A percentile compares a stretch with the other conserved stretches of the same genome.
Evolutionary conservation across 2,797 vertebrate genomes (phyloP).

Genomic region (Propithecus deckenii): DNA sequence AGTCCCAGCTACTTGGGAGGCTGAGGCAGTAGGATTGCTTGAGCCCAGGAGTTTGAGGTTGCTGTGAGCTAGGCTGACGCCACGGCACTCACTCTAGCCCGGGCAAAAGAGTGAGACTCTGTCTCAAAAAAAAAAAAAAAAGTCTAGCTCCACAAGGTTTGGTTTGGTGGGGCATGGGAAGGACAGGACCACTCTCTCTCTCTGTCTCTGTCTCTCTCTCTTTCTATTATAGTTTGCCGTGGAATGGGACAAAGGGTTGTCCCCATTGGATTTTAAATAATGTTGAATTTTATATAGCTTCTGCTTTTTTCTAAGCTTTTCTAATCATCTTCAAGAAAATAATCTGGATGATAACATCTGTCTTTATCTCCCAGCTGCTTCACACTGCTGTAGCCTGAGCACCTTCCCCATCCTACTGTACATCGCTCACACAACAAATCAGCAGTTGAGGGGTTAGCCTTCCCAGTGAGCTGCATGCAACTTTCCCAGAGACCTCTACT

Average conservation of each 20-base stretch:
- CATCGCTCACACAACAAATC: neutral
- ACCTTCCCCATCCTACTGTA: neutral
- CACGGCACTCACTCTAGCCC: too few relatives aligned
- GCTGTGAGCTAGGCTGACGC: too few relatives aligned
- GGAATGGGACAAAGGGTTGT: neutral
- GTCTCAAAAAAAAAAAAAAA: too few relatives aligned
- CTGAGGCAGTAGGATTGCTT: too few relatives aligned
- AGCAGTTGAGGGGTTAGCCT: neutral
- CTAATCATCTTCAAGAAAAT: conserved; percentile 28
- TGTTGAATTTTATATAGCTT: neutral
- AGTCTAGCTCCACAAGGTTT: neutral
- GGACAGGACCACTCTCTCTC: neutral
- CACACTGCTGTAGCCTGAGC: neutral
- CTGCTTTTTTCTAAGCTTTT: neutral
- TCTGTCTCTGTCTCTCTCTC: neutral
- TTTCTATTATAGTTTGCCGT: neutral
- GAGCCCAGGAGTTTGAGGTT: too few relatives aligned
- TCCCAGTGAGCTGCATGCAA: neutral
- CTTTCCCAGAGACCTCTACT: neutral
- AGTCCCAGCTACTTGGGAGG: too few relatives aligned
- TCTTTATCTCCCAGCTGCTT: neutral
- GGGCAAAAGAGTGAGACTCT: too few relatives aligned
- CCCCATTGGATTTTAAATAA: neutral
- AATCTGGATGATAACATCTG: neutral
- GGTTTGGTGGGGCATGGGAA: neutral